These are phyloP conservation scores for Archocentrus centrarchus DNA, from an alignment of 2,113 vertebrate species.

Conservation along the genomic window DNA sequence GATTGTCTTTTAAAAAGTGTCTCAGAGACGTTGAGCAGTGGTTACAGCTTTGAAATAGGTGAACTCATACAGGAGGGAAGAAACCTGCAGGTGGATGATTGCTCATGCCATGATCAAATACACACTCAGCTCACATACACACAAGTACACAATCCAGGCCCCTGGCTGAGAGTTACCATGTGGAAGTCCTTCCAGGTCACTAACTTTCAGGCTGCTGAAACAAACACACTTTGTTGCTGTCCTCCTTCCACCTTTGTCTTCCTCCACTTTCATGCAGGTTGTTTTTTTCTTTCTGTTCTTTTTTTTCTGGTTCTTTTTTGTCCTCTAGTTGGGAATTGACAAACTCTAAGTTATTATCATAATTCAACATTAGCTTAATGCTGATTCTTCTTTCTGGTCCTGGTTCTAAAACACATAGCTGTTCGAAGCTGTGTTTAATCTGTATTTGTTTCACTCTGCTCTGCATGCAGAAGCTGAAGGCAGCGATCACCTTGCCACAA, in stretches of 20 bases:
- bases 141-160: background rate
- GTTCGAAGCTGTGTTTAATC: background rate
- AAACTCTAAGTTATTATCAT: background rate
- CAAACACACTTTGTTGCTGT: slow-evolving; percentile 10
- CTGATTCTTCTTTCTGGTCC: background rate
- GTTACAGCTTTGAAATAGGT: slow-evolving; percentile 10
- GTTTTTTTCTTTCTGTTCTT: background rate
- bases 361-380: background rate
- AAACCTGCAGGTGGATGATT: slow-evolving; percentile 16
- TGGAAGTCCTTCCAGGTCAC: slow-evolving; percentile 60
- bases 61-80: background rate
- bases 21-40: background rate
- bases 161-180: slow-evolving; percentile 48
- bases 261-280: background rate
- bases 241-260: slow-evolving; percentile 29
- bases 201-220: slow-evolving; percentile 22
- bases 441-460: background rate
- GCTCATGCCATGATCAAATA: slow-evolving; percentile 10
- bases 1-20: background rate
- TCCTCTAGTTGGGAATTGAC: background rate
- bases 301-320: background rate
- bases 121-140: background rate
- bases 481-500: slow-evolving; percentile 12
- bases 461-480: slow-evolving; percentile 11
- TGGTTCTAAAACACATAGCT: background rate